Percentiles rank a stretch among this genome's conserved stretches.
Evolutionary conservation across 2,113 vertebrate species (phyloP).

Genomic region (Pavo muticus): DNA sequence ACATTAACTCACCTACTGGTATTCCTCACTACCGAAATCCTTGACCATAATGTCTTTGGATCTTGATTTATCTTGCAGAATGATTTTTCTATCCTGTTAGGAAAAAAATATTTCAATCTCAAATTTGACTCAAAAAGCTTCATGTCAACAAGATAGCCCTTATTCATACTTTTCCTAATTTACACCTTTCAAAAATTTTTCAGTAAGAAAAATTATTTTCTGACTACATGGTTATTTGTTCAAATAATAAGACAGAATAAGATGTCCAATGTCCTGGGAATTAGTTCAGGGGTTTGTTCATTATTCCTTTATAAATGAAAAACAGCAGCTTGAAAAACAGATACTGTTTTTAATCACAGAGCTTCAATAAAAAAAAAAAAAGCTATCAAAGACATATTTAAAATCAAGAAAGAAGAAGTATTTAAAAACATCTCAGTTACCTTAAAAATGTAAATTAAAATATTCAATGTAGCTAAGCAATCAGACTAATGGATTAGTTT

Average conservation of each 20-base stretch:
- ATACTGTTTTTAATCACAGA: not conserved
- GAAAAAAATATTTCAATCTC: not conserved
- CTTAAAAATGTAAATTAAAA: not conserved
- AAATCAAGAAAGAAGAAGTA: not conserved
- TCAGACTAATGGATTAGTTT: not conserved
- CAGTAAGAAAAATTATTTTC: not conserved
- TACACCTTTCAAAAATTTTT: not conserved
- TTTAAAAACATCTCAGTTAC: not conserved
- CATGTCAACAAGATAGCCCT: not conserved
- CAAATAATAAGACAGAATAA: not conserved
- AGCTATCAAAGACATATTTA: not conserved
- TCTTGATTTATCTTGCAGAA: not conserved
- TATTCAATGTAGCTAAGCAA: not conserved
- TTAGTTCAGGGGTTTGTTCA: rapidly evolving
- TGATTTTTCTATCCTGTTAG: not conserved
- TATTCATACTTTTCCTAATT: not conserved
- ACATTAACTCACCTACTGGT: not conserved
- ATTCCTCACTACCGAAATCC: not conserved
- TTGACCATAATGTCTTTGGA: not conserved
- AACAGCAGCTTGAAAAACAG: not conserved
- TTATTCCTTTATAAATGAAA: not conserved
- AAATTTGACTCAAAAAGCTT: not conserved
- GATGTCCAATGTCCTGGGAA: not conserved
- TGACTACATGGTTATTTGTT: not conserved
- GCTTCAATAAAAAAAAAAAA: no score